phyloP scores from a whole-genome alignment of 2,113 vertebrate species.

The Mesitornis unicolor region DNA sequence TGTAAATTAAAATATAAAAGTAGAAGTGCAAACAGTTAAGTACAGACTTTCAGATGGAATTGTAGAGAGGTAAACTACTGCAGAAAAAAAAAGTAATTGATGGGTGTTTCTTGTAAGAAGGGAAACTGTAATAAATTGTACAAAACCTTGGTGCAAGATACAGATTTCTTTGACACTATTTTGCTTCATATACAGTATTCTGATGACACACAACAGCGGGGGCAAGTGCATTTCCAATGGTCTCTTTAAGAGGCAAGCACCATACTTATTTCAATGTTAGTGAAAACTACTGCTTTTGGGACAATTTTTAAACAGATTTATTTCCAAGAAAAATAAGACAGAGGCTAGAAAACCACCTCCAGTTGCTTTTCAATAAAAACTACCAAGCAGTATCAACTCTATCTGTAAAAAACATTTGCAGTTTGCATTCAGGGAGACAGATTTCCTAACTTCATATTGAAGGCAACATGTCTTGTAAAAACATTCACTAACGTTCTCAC shows the following conservation, averaged over 20 bases:
- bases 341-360: background rate
- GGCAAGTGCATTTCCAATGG: background rate
- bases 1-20: background rate
- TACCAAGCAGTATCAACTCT: background rate
- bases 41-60: background rate
- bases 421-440: background rate
- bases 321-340: background rate
- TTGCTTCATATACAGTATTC: background rate
- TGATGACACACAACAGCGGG: background rate
- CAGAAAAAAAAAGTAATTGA: background rate
- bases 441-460: conserved; percentile 33
- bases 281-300: background rate
- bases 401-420: background rate
- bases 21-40: background rate
- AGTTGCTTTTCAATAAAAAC: background rate
- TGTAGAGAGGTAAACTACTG: background rate
- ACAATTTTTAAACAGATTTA: background rate
- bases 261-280: background rate
- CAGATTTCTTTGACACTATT: background rate
- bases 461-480: conserved; percentile 45
- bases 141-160: background rate
- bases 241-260: background rate
- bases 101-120: background rate
- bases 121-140: background rate
- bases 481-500: background rate